Percentiles rank a stretch among this genome's conserved stretches.
phyloP scores from a whole-genome alignment of 2,113 vertebrate species.

The Pitta sordida region DNA sequence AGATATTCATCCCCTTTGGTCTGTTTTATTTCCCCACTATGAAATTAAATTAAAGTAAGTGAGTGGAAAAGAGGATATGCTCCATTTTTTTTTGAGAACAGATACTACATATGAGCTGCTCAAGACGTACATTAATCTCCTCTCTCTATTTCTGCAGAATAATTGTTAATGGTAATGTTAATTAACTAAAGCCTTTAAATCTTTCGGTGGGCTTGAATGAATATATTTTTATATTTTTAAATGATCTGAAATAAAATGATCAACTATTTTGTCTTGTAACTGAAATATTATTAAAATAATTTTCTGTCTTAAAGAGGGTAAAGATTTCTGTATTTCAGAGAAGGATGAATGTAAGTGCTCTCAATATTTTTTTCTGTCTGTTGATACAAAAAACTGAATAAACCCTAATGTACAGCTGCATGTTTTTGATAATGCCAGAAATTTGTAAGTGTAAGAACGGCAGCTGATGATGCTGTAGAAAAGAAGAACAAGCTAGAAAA shows the following conservation, averaged over 20 bases:
- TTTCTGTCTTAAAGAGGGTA: background rate
- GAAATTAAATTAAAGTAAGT: background rate
- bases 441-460: conserved; percentile 82
- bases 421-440: conserved; percentile 80
- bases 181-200: background rate
- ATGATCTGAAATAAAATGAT: background rate
- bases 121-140: background rate
- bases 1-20: background rate
- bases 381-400: conserved; percentile 83
- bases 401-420: conserved; percentile 74
- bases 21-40: background rate
- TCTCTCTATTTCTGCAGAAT: background rate
- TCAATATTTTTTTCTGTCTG: conserved; percentile 32
- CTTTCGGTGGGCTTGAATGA: background rate
- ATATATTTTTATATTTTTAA: background rate
- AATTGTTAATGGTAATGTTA: background rate
- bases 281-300: background rate
- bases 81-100: background rate
- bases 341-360: background rate
- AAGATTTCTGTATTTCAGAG: background rate
- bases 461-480: conserved; percentile 76
- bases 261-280: background rate
- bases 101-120: background rate
- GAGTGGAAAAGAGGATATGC: background rate
- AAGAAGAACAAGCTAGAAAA: conserved; percentile 72